A percentile compares a stretch with the other conserved stretches of the same genome.
Evolutionary conservation across 2,888 invertebrate species (phyloP).

Genomic region (Hemaris fuciformis): DNA sequence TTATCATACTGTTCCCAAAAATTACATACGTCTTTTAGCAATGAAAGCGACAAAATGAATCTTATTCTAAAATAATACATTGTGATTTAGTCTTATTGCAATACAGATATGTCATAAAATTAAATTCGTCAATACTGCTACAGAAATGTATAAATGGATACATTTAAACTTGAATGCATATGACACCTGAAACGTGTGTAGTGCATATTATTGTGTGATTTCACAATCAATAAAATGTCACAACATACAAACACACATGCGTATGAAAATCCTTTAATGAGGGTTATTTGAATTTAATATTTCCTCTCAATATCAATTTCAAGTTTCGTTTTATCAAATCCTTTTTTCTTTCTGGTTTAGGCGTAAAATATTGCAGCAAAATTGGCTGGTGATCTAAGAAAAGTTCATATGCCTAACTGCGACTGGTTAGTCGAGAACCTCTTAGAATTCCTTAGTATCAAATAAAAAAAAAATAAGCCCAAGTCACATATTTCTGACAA

Average conservation of each 20-base stretch:
- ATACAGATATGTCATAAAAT: background rate
- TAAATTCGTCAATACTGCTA: background rate
- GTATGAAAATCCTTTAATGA: background rate
- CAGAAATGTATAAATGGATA: background rate
- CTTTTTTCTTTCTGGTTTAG: background rate
- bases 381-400: too few relatives aligned
- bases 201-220: constrained; percentile 1
- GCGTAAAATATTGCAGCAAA: background rate
- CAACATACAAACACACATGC: background rate
- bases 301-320: too few relatives aligned
- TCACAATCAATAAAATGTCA: background rate
- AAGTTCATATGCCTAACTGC: too few relatives aligned
- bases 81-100: background rate
- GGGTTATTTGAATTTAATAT: background rate
- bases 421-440: too few relatives aligned
- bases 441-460: too few relatives aligned
- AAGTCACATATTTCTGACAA: too few relatives aligned
- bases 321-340: too few relatives aligned
- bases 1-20: too few relatives aligned
- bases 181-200: background rate
- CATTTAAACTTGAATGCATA: background rate
- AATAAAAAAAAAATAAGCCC: too few relatives aligned
- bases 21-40: too few relatives aligned
- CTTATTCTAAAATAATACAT: background rate
- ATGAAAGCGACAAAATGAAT: background rate